Conservation (phyloP, 2,113 vertebrate genomes). For the Ceratotherium simum region DNA sequence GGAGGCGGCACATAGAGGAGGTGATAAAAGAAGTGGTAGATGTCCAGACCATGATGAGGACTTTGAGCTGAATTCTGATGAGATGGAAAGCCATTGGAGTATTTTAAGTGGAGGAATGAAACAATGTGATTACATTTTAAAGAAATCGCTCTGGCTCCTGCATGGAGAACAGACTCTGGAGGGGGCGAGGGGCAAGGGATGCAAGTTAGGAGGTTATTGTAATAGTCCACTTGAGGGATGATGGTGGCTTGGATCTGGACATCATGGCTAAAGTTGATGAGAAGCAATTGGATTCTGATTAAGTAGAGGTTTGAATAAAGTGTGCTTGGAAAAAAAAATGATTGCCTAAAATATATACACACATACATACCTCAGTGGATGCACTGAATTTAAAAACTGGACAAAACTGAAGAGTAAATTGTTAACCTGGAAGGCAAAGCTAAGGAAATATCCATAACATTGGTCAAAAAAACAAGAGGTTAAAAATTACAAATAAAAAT, state of each 20-base stretch:
- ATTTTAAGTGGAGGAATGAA: background rate
- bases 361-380: background rate
- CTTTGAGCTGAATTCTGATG: background rate
- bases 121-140: background rate
- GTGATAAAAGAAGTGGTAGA: background rate
- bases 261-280: background rate
- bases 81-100: background rate
- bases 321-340: background rate
- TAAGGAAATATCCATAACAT: background rate
- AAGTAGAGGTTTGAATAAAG: background rate
- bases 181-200: background rate
- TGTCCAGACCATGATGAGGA: background rate
- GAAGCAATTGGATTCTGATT: background rate
- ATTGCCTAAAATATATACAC: background rate
- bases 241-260: background rate
- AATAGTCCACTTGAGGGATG: background rate
- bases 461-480: background rate
- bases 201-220: background rate
- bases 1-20: background rate
- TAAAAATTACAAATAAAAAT: background rate
- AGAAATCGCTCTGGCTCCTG: background rate
- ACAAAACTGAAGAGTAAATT: background rate
- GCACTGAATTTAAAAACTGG: background rate
- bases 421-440: background rate
- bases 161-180: background rate